These are phyloP conservation scores for Lethocerus indicus DNA, from an alignment of 1,140 invertebrate species.

Conservation along the genomic window DNA sequence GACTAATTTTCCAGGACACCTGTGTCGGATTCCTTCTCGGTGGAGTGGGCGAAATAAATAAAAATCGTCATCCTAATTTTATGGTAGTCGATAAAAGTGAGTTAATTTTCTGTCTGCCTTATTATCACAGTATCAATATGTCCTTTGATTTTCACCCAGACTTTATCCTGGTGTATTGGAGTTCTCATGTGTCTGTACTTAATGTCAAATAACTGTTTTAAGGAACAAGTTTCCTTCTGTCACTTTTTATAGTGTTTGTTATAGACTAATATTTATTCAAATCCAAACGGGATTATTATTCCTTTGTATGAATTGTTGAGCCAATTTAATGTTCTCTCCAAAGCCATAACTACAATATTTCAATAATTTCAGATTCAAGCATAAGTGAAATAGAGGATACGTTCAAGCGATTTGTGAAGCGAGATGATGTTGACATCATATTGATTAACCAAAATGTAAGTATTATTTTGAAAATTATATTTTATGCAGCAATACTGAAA, in stretches of 20 bases:
- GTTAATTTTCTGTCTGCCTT: constrained; percentile 20
- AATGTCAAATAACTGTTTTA: too few relatives aligned
- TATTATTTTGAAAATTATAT: constrained; percentile 9
- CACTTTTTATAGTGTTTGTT: too few relatives aligned
- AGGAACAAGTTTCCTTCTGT: too few relatives aligned
- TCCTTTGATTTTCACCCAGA: too few relatives aligned
- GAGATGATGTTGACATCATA: constrained; percentile 98
- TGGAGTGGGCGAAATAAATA: constrained; percentile 97
- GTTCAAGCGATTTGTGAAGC: constrained; percentile 85
- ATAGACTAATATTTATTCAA: too few relatives aligned
- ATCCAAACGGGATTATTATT: too few relatives aligned
- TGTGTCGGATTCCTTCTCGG: constrained; percentile 97
- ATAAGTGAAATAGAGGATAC: constrained; percentile 94
- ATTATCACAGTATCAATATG: too few relatives aligned
- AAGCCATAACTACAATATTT: too few relatives aligned
- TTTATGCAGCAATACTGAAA: not conserved
- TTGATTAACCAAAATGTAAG: constrained; percentile 94
- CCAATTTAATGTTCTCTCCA: too few relatives aligned
- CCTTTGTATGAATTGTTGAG: too few relatives aligned
- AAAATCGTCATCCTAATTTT: constrained; percentile 94
- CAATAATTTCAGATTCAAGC: constrained; percentile 78
- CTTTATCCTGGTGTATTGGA: too few relatives aligned
- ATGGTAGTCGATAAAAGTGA: constrained; percentile 97
- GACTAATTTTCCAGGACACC: constrained; percentile 61
- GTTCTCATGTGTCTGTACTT: too few relatives aligned